phyloP scores from a whole-genome alignment of 1,140 invertebrate species.

The Trichoplusia ni region DNA sequence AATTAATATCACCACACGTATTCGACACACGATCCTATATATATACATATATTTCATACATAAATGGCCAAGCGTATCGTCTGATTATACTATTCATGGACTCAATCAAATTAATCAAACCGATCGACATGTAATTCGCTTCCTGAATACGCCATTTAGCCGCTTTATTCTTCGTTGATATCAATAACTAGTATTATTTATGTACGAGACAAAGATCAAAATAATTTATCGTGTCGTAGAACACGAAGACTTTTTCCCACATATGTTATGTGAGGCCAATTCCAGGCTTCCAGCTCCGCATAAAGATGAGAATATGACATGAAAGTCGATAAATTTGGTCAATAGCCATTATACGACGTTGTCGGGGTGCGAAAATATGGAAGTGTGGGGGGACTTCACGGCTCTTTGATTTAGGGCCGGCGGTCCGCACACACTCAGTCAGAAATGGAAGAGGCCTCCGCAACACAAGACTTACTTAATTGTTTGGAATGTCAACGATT shows the following conservation, averaged over 20 bases:
- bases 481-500: slow-evolving; percentile 21
- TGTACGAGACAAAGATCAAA: slow-evolving; percentile 35
- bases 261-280: slow-evolving; percentile 57
- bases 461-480: slow-evolving; percentile 18
- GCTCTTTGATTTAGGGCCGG: slow-evolving; percentile 72
- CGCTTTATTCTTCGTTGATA: slow-evolving; percentile 5
- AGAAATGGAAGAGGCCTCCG: slow-evolving; percentile 49
- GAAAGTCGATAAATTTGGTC: slow-evolving; percentile 78
- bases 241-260: slow-evolving; percentile 34
- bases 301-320: slow-evolving; percentile 75
- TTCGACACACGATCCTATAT: not conserved
- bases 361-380: slow-evolving; percentile 77
- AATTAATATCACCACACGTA: slow-evolving; percentile 13
- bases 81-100: not conserved
- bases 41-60: too few relatives aligned
- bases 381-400: slow-evolving; percentile 65
- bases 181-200: slow-evolving; percentile 35
- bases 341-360: slow-evolving; percentile 77
- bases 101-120: slow-evolving; percentile 14
- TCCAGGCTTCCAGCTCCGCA: slow-evolving; percentile 49
- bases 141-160: slow-evolving; percentile 11
- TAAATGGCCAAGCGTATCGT: not conserved
- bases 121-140: slow-evolving; percentile 8
- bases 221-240: slow-evolving; percentile 42
- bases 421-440: slow-evolving; percentile 44